Base-by-base conservation (phyloP, 1,140 invertebrate species). In the Luehdorfia chinensis region DNA sequence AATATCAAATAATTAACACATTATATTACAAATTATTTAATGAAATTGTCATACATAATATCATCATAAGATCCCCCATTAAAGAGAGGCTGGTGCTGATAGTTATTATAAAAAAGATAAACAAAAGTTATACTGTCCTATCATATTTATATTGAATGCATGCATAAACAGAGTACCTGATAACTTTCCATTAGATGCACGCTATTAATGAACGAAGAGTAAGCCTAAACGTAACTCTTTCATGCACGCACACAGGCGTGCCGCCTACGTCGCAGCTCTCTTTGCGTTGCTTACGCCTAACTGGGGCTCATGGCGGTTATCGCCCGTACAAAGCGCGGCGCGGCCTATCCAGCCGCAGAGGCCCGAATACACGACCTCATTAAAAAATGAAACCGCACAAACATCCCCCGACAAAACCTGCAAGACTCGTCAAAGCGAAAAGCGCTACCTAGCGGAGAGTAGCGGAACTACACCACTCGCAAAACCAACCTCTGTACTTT, bases 331-430 rank as follows among this genome's bases (percentile, higher is more conserved):
- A 80, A 75, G 70, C 57, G 34, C 41, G 57, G 61, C 55, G 62
- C 63, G 52, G 55, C 63, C 65, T 63, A 65, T 57, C 56, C 68
- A 65, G 55, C 47, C 50, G 60, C 66, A 65, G 57, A 62, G 66
- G 57, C 55, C 73, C 74, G 67, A 77, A 81, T 73, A 64, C 69
- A 49, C 74, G 76, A 68, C 76, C 78, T 83, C 78, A 81, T 85
- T 83, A 85, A 85, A 83, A 85, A 84, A 77, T 80, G 71, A 84
- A 77, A 77, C 67, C 55, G 59, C 49, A 72, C 67, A 77, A 67
- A 68, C 75, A 71, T 58, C 56, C 52, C 62, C 54, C 45, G 66
- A 69, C 71, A 77, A 73, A 77, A 75, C 59, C 52, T 61, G 60
- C 58, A 61, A 48, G 51, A 66, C 63, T 65, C 62, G 75, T 80